Conservation (phyloP, 2,888 invertebrate species). For the Tipula lateralis region DNA sequence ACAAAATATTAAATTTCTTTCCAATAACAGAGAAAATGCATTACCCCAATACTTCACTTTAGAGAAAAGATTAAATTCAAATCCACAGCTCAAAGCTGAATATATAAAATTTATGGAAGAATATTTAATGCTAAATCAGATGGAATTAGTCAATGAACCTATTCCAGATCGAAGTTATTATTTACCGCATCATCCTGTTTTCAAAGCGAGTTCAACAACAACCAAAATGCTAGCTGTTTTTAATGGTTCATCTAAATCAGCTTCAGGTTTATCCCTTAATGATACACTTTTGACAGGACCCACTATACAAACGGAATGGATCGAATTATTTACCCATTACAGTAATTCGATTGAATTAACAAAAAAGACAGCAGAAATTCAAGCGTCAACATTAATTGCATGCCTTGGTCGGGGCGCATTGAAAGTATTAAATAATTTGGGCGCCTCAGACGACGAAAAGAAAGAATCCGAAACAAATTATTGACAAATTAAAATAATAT, state of each 20-base stretch:
- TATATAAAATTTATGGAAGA: background rate
- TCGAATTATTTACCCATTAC: background rate
- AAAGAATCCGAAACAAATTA: too few species aligned
- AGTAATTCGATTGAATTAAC: background rate
- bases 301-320: background rate
- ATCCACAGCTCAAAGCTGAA: background rate
- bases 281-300: background rate
- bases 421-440: too few species aligned
- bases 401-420: too few species aligned
- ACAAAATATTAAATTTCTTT: background rate
- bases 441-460: too few species aligned
- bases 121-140: background rate
- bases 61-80: background rate
- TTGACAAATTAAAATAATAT: too few species aligned
- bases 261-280: background rate
- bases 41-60: background rate
- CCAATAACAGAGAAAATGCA: background rate
- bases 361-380: background rate
- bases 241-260: background rate
- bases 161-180: too few species aligned
- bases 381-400: too few species aligned
- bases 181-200: too few species aligned
- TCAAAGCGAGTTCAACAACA: too few species aligned
- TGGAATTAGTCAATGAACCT: background rate
- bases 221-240: background rate